These are phyloP conservation scores for Cephus rjabovi DNA, from an alignment of 2,888 invertebrate species.

Conservation along the genomic window DNA sequence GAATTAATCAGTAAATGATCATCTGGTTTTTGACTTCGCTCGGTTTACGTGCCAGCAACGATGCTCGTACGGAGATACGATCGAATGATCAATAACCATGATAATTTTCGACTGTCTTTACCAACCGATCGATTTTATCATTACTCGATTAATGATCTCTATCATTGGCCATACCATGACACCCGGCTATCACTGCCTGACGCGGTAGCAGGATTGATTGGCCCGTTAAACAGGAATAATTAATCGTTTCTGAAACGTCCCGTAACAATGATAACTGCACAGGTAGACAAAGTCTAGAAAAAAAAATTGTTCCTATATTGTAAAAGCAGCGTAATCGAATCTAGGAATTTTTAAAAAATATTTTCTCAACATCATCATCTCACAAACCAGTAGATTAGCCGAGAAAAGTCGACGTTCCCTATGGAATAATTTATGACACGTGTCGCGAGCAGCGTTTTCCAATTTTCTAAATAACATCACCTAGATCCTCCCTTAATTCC, in stretches of 20 bases:
- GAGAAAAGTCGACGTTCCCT: not conserved
- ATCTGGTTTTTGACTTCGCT: not conserved
- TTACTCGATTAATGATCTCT: not conserved
- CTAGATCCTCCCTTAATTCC: not conserved
- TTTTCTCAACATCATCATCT: not conserved
- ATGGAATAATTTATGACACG: not conserved
- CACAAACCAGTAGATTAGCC: not conserved
- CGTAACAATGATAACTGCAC: not conserved
- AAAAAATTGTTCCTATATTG: fast-evolving
- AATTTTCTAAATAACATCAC: not conserved
- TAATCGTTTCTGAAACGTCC: not conserved
- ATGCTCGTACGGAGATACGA: not conserved
- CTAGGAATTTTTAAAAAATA: not conserved
- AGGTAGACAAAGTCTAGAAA: not conserved
- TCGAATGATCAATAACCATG: not conserved
- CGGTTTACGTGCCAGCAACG: not conserved
- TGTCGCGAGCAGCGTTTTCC: not conserved
- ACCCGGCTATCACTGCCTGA: not conserved
- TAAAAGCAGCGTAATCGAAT: not conserved
- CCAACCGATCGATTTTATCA: not conserved
- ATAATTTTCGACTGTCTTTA: not conserved
- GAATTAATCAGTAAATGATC: not conserved
- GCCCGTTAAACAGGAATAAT: not conserved
- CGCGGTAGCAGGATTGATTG: not conserved
- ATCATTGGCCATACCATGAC: not conserved